Evolutionary conservation across 2,797 vertebrate genomes (phyloP), one percentile per base, ranked within the genome.

Genomic region (Channallabes apus): DNA sequence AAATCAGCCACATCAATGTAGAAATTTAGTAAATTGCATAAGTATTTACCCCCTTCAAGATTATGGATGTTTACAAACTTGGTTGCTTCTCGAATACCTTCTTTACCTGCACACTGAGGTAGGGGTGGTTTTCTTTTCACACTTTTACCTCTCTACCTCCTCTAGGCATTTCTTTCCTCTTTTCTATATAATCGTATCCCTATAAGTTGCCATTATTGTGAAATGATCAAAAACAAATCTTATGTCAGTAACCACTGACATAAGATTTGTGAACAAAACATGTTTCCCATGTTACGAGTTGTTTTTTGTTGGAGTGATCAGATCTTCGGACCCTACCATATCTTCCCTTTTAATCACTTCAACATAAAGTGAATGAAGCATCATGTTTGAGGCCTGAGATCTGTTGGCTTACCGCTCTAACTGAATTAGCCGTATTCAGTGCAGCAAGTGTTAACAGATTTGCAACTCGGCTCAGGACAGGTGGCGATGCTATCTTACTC

Each of bases 401-500:
- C 79, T 67, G 54, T 67, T 65, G 79, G 79, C 62, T 51, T 67
- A 54, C 20, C 8, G 15, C 46, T 64, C 35, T 27, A 64, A 65
- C 78, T 18, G 41, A 87, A 87, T 84, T 29, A 75, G 82, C 32
- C 24, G 20, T 61, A 84, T 84, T 87, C 86, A 83, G 41, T 65
- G 58, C 58, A 35, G 46, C 7, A 3, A 51, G 77, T 61, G 82
- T 76, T 75, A 84, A 87, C 62, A 82, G 86, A 87, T 79, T 41
- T 75, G 46, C 59, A 58, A 81, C 64, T 67, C 64, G 0, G 51
- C 80, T 83, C 84, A 17, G 80, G 73, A 61, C 83, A 87, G 86
- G 80, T 87, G 82, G 79, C 7, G 82, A 84, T 87, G 86, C 46
- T 84, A 87, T 87, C 86, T 80, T 24, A 56, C 58, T 20, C 58